These are phyloP conservation scores for Pseudobourletiella spinata DNA, from an alignment of 1,140 invertebrate species.

Conservation along the genomic window DNA sequence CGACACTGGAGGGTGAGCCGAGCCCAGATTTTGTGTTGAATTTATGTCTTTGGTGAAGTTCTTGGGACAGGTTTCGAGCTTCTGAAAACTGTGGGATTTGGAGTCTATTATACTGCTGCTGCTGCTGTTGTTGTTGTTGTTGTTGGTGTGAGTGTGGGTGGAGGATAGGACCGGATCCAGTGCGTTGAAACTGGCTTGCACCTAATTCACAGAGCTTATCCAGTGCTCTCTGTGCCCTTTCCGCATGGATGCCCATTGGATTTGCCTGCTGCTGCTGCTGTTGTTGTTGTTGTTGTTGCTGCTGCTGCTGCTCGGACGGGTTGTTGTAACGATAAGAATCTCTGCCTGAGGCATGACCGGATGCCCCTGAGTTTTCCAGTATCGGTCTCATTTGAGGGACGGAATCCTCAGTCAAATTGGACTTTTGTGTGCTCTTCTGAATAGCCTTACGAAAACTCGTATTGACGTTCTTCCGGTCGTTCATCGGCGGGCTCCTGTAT, in stretches of 20 bases:
- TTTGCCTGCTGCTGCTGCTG: constrained; percentile 2
- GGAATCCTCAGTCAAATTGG: constrained; percentile 35
- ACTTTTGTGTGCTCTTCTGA: constrained; percentile 37
- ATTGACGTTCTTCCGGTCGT: constrained; percentile 36
- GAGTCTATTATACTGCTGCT: background rate
- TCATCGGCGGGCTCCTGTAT: constrained; percentile 23
- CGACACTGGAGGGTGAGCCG: constrained; percentile 7
- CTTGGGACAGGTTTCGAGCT: background rate
- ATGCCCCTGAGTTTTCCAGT: constrained; percentile 10
- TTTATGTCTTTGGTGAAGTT: constrained; percentile 22
- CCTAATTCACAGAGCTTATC: constrained; percentile 25
- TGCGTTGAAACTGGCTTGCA: constrained; percentile 16
- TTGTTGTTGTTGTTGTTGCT: constrained; percentile 14
- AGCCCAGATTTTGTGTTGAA: constrained; percentile 25
- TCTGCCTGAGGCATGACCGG: background rate
- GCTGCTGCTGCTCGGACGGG: background rate
- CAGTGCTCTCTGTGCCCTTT: constrained; percentile 23
- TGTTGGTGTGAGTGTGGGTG: constrained; percentile 7
- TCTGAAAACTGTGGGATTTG: background rate
- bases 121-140: constrained; percentile 11
- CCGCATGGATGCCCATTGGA: constrained; percentile 6
- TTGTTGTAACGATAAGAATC: constrained; percentile 26
- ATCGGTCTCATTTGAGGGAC: constrained; percentile 26
- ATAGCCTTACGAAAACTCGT: constrained; percentile 38
- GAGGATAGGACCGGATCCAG: constrained; percentile 21